These are phyloP conservation scores for Grus americana DNA, from an alignment of 2,113 vertebrate genomes.

Conservation along the genomic window DNA sequence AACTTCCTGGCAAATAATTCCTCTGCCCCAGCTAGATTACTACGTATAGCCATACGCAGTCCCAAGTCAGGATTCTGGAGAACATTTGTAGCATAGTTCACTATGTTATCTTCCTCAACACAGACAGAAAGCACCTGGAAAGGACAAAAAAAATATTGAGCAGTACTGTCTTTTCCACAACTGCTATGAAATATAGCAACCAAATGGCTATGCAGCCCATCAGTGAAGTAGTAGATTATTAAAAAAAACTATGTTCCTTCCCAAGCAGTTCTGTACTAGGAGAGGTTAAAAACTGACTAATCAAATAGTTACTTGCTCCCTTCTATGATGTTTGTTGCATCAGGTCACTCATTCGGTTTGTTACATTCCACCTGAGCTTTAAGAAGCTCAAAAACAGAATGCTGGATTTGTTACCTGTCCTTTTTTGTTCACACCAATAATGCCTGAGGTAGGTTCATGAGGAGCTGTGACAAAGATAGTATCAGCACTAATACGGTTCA, in stretches of 20 bases:
- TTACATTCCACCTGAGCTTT: not conserved
- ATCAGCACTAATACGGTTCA: conserved; percentile 92
- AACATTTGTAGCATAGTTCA: conserved; percentile 88
- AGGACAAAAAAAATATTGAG: not conserved
- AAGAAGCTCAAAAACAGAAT: not conserved
- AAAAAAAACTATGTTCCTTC: not conserved
- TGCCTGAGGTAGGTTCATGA: conserved; percentile 89
- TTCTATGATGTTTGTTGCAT: not conserved
- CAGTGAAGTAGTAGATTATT: not conserved
- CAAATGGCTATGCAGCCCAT: not conserved
- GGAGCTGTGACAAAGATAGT: conserved; percentile 93
- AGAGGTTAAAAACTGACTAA: not conserved
- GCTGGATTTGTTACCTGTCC: conserved; percentile 80
- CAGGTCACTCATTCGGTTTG: not conserved
- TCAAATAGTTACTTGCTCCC: not conserved
- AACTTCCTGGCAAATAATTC: conserved; percentile 91
- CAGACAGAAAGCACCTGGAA: conserved; percentile 90
- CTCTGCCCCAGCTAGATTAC: conserved; percentile 89
- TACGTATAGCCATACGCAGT: conserved; percentile 87
- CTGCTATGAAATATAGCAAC: not conserved
- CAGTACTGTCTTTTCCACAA: not conserved
- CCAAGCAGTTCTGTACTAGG: not conserved
- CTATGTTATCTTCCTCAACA: conserved; percentile 94
- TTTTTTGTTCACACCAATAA: conserved; percentile 94
- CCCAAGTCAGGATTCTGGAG: conserved; percentile 92